A percentile compares a stretch with the other conserved stretches of the same genome.
Evolutionary conservation across 1,140 invertebrate genomes (phyloP).

Genomic region (Ptiloglossa arizonensis): DNA sequence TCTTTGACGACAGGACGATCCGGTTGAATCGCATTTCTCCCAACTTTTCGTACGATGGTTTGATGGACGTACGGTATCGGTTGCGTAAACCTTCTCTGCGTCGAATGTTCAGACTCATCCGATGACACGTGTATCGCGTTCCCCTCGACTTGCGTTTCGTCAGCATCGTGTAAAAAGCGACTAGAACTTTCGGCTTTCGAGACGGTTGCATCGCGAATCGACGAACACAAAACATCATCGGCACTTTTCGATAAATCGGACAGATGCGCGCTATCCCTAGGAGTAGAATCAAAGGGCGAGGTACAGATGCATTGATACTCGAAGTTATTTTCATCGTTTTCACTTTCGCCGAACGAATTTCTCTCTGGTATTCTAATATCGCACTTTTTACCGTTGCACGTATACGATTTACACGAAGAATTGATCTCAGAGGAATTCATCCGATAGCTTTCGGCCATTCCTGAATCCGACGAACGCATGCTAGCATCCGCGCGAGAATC

Average conservation of each 20-base stretch:
- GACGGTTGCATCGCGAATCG: background rate
- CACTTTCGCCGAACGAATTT: conserved; percentile 76
- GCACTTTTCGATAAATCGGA: conserved; percentile 52
- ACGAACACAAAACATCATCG: conserved; percentile 17
- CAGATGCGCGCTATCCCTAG: conserved; percentile 75
- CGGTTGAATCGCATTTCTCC: conserved; percentile 52
- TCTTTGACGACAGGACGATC: conserved; percentile 41
- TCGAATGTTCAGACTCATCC: conserved; percentile 24
- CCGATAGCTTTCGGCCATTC: conserved; percentile 89
- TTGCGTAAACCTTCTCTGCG: conserved; percentile 64
- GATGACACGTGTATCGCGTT: background rate
- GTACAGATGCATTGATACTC: conserved; percentile 88
- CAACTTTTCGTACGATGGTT: conserved; percentile 53
- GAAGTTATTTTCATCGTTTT: conserved; percentile 86
- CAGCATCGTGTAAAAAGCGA: background rate
- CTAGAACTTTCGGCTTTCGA: background rate
- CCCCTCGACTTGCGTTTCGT: conserved; percentile 6
- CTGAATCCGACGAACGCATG: conserved; percentile 88
- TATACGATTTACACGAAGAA: conserved; percentile 71
- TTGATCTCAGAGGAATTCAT: conserved; percentile 74
- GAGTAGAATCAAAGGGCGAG: conserved; percentile 88
- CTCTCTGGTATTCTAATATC: conserved; percentile 26
- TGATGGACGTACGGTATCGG: conserved; percentile 65
- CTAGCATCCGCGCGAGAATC: conserved; percentile 66
- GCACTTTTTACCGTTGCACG: conserved; percentile 51